A percentile compares a stretch with the other conserved stretches of the same genome.
phyloP scores from a whole-genome alignment of 2,888 invertebrate species.

The Pasiphila rectangulata region DNA sequence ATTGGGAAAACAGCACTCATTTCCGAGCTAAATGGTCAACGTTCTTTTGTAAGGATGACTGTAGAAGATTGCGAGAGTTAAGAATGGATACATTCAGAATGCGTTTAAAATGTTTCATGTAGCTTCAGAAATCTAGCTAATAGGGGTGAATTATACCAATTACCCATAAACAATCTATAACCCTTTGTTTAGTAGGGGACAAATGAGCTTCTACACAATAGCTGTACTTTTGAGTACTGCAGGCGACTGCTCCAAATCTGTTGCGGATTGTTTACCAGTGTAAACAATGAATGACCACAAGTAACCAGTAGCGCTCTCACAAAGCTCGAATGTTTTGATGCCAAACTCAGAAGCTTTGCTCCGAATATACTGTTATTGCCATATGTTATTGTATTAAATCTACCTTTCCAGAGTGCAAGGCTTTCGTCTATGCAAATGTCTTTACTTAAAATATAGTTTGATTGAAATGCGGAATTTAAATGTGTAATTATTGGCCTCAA shows the following conservation, averaged over 20 bases:
- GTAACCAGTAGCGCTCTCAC: constrained; percentile 12
- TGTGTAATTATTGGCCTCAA: constrained; percentile 2
- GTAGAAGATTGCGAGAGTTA: constrained; percentile 2
- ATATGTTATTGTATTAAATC: neutral
- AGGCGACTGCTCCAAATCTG: constrained; percentile 1
- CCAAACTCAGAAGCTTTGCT: neutral
- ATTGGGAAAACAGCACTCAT: too few species aligned
- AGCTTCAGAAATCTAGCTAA: constrained; percentile 12
- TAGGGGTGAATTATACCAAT: constrained; percentile 9
- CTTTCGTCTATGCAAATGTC: constrained; percentile 2
- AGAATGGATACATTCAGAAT: constrained; percentile 3
- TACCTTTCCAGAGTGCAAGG: neutral
- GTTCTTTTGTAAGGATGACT: neutral
- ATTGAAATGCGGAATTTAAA: too few species aligned
- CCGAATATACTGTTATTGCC: constrained; percentile 1
- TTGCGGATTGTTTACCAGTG: constrained; percentile 2
- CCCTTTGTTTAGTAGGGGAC: too few species aligned
- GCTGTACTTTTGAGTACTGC: neutral
- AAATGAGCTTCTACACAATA: too few species aligned
- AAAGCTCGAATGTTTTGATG: constrained; percentile 11
- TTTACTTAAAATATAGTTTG: too few species aligned
- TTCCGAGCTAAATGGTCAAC: neutral
- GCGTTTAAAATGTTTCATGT: constrained; percentile 27
- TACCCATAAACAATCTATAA: constrained; percentile 6
- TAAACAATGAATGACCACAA: constrained; percentile 11